These are phyloP conservation scores for Latrodectus geometricus DNA, from an alignment of 1,140 invertebrate genomes.

Conservation along the genomic window DNA sequence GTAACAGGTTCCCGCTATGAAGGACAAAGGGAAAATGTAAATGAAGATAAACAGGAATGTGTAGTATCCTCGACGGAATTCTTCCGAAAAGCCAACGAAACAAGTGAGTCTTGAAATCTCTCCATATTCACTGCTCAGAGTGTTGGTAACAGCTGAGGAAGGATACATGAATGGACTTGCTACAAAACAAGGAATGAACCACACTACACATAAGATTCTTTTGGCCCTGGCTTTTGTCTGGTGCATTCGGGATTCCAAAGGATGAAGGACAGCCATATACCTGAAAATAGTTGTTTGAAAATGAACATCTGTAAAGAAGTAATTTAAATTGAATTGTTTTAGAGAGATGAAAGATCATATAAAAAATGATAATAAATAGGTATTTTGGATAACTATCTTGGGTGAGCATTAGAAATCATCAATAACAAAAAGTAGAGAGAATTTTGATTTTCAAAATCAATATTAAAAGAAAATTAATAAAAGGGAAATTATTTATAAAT, in stretches of 20 bases:
- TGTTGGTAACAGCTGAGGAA: constrained; percentile 63
- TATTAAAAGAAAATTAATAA: no score
- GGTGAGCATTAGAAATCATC: no score
- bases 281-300: constrained; percentile 63
- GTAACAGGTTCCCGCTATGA: constrained; percentile 70
- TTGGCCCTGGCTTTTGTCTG: constrained; percentile 69
- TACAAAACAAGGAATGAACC: constrained; percentile 69
- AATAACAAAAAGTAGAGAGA: no score
- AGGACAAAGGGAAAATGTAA: constrained; percentile 69
- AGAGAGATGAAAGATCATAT: no score
- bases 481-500: no score
- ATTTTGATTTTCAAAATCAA: no score
- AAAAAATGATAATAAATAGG: no score
- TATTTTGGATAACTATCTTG: no score
- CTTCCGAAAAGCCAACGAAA: constrained; percentile 66
- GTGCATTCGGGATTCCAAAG: constrained; percentile 69
- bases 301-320: background rate
- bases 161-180: constrained; percentile 69
- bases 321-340: no score
- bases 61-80: constrained; percentile 69
- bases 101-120: constrained; percentile 69
- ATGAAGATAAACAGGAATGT: constrained; percentile 70
- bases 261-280: constrained; percentile 72
- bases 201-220: constrained; percentile 69
- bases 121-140: constrained; percentile 68